phyloP scores from a whole-genome alignment of 1,140 invertebrate genomes.

The Apolygus lucorum region DNA sequence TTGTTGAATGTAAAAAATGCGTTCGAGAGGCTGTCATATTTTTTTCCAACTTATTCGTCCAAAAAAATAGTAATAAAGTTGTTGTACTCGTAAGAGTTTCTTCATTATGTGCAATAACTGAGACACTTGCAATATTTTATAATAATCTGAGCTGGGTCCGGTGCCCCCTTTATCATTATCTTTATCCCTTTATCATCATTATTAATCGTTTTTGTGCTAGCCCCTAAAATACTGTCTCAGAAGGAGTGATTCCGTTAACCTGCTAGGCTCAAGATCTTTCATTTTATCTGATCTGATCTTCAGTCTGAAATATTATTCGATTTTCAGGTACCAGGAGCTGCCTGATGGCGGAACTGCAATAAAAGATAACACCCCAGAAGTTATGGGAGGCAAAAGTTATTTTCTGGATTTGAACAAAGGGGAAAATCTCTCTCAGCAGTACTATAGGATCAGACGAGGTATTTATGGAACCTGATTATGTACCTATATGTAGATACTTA shows the following conservation, averaged over 20 bases:
- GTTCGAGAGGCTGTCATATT: no score
- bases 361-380: background rate
- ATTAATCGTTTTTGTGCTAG: background rate
- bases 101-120: no score
- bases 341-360: background rate
- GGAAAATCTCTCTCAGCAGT: background rate
- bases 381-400: background rate
- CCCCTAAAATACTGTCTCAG: background rate
- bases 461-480: background rate
- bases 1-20: no score
- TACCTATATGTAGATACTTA: background rate
- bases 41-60: no score
- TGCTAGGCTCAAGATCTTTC: background rate
- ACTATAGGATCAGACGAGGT: background rate
- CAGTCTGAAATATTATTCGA: background rate
- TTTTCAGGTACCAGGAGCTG: background rate
- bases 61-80: no score
- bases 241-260: background rate
- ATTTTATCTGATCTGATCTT: background rate
- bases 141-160: no score
- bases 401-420: constrained; percentile 4
- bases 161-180: background rate
- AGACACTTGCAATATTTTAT: no score
- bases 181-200: background rate
- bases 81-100: no score